Evolutionary conservation across 2,113 vertebrate species (phyloP).

Genomic region (Symphodus melops): DNA sequence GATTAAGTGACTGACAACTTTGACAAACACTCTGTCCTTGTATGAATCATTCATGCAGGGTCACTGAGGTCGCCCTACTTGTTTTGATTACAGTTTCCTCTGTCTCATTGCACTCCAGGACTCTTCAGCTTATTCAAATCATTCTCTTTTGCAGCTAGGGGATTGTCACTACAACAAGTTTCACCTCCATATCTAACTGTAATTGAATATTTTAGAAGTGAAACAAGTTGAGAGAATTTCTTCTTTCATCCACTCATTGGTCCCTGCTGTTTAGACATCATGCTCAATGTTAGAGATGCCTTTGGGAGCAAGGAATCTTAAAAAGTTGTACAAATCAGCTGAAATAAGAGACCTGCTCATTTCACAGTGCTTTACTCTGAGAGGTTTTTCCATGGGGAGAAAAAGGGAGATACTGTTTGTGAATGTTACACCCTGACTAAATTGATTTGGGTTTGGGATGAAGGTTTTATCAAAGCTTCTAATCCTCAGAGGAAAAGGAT

Average conservation of each 20-base stretch:
- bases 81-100: slow-evolving; percentile 49
- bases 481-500: slow-evolving; percentile 73
- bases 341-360: slow-evolving; percentile 33
- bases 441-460: slow-evolving; percentile 75
- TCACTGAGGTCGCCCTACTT: slow-evolving; percentile 12
- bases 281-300: slow-evolving; percentile 19
- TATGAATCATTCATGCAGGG: slow-evolving; percentile 50
- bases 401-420: slow-evolving; percentile 15
- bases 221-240: slow-evolving; percentile 32
- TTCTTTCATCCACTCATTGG: slow-evolving; percentile 49
- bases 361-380: slow-evolving; percentile 37
- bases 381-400: slow-evolving; percentile 33
- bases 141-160: slow-evolving; percentile 6
- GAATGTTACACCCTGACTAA: slow-evolving; percentile 66
- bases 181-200: slow-evolving; percentile 13
- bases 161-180: slow-evolving; percentile 9
- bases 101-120: slow-evolving; percentile 2
- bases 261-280: slow-evolving; percentile 34
- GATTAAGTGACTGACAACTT: slow-evolving; percentile 50
- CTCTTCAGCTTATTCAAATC: slow-evolving; percentile 19
- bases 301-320: slow-evolving; percentile 3
- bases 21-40: slow-evolving; percentile 32
- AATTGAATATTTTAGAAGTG: slow-evolving; percentile 38
- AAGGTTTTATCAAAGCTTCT: slow-evolving; percentile 76
- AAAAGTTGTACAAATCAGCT: slow-evolving; percentile 25